phyloP scores from a whole-genome alignment of 2,797 vertebrate genomes.

The Artibeus jamaicensis region DNA sequence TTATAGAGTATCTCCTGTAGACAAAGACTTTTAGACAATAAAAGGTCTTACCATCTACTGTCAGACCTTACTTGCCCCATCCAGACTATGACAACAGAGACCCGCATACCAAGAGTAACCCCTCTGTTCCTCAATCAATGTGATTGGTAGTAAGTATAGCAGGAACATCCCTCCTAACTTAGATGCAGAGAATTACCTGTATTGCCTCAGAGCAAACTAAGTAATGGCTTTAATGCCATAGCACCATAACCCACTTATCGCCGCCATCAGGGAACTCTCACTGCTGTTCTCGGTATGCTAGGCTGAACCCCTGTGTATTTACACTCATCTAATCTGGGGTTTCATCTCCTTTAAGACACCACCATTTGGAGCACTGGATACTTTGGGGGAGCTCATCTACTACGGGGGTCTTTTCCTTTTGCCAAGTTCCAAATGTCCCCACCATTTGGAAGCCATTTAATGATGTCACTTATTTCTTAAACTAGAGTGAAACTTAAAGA shows the following conservation, averaged over 20 bases:
- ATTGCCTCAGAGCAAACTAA: neutral
- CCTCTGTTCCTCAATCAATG: neutral
- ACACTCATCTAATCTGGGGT: neutral
- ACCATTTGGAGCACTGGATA: neutral
- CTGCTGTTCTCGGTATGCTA: neutral
- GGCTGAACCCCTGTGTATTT: neutral
- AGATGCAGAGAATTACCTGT: neutral
- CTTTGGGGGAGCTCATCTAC: neutral
- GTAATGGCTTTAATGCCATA: neutral
- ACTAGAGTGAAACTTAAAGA: neutral
- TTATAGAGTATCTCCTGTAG: neutral
- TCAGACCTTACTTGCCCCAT: neutral
- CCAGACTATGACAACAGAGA: neutral
- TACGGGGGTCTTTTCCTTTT: neutral
- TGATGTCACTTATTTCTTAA: neutral
- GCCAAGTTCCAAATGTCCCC: neutral
- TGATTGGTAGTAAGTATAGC: neutral
- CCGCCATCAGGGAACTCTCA: neutral
- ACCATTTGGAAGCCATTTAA: neutral
- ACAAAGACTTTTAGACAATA: neutral
- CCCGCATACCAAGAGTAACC: neutral
- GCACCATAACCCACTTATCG: fast-evolving
- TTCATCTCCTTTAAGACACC: neutral
- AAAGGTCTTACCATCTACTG: neutral
- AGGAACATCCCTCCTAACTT: neutral